These are phyloP conservation scores for Malurus melanocephalus DNA, from an alignment of 2,113 vertebrate genomes.

Conservation along the genomic window DNA sequence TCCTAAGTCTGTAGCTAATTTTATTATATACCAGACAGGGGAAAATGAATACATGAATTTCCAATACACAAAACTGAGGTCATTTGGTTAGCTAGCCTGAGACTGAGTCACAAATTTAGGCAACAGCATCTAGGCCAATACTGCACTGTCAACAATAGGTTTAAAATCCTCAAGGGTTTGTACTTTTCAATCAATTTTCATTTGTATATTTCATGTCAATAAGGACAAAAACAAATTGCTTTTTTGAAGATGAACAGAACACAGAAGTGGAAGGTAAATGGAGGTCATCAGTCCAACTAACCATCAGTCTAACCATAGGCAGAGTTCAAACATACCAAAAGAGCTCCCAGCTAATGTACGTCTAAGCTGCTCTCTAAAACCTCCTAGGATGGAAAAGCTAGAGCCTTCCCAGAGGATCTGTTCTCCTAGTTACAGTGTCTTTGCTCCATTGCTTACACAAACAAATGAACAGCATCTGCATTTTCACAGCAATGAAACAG, in stretches of 20 bases:
- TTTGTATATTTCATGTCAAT: background rate
- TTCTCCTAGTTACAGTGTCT: background rate
- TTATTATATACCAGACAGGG: background rate
- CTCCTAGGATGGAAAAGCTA: background rate
- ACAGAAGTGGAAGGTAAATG: background rate
- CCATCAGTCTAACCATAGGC: background rate
- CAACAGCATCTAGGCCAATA: background rate
- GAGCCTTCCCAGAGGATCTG: background rate
- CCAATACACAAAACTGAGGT: background rate
- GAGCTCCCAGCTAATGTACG: background rate
- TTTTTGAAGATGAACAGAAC: background rate
- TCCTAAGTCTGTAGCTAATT: background rate
- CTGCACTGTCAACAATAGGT: accelerated
- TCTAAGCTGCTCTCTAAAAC: background rate
- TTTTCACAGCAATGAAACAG: slow-evolving; percentile 27
- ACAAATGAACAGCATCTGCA: background rate
- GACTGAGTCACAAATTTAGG: background rate
- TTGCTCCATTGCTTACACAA: background rate
- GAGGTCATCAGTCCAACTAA: background rate
- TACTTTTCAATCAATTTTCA: background rate
- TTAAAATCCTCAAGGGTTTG: background rate
- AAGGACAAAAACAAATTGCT: background rate
- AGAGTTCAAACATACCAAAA: background rate
- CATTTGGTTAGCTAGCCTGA: background rate
- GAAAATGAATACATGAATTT: background rate